Percentiles rank a stretch among this genome's conserved stretches.
These are phyloP conservation scores for Platycheirus albimanus DNA, from an alignment of 2,888 invertebrate genomes.

Conservation along the genomic window DNA sequence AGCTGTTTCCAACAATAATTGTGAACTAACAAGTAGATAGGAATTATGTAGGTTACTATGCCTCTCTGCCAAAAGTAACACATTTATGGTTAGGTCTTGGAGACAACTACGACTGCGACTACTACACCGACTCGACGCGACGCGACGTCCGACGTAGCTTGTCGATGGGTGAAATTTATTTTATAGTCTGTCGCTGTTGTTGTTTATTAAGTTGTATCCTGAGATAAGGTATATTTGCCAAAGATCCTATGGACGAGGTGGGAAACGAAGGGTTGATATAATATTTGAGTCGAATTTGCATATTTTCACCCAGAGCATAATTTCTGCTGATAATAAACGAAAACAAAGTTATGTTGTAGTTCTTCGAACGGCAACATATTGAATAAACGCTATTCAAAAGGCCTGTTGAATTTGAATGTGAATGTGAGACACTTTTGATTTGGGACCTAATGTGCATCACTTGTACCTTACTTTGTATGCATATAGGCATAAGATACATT, in stretches of 20 bases:
- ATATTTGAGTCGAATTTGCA: constrained; percentile 28
- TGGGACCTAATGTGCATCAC: constrained; percentile 2
- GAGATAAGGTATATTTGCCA: no score
- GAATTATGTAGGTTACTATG: no score
- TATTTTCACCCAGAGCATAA: constrained; percentile 27
- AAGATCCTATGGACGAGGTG: no score
- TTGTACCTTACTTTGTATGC: constrained; percentile 15
- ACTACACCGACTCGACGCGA: no score
- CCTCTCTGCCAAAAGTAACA: no score
- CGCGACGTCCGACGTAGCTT: no score
- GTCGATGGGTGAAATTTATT: constrained; percentile 27
- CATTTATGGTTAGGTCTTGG: no score
- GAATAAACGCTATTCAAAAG: constrained; percentile 10
- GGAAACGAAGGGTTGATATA: constrained; percentile 30
- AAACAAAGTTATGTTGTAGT: no score
- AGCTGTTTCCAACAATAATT: no score
- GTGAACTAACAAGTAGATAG: no score
- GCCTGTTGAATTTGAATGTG: constrained; percentile 19
- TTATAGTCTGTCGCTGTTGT: constrained; percentile 27
- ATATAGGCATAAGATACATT: constrained; percentile 9
- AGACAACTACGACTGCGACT: no score
- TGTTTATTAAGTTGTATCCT: constrained; percentile 30
- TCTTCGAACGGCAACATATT: constrained; percentile 30
- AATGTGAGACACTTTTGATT: constrained; percentile 5
- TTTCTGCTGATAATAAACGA: constrained; percentile 26